Base-by-base conservation (phyloP, 2,888 invertebrate species). In the Ypsolopha scabrella region DNA sequence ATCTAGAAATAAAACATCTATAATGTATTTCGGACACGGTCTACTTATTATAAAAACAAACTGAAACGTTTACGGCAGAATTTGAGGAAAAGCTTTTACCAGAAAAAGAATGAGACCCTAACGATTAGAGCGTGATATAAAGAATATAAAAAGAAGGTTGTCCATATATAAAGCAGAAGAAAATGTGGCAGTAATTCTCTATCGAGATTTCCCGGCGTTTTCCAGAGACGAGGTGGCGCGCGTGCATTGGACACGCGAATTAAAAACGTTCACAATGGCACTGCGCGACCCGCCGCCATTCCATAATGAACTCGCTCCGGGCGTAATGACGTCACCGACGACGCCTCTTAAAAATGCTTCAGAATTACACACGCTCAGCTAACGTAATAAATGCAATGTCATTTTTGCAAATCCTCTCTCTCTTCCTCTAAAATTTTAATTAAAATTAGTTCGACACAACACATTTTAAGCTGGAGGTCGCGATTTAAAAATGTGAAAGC, bases 171-270 rank as follows among this genome's bases (percentile, higher is more conserved):
- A 67, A 56, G 53, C 61, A 61, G 70, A 67, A 75, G 76, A 82
- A 82, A 80, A 73, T 70, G 80, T 76, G 77, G 79, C 75, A 80
- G 82, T 80, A 83, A 83, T 83, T 85, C 82, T 80, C 80, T 80
- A 80, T 71, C 72, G 80, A 82, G 82, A 85, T 85, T 86, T 83
- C 76, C 80, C 80, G 75, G 73, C 79, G 77, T 77, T 78, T 75
- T 70, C 68, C 60, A 65, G 58, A 64, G 63, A 64, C 49, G 55
- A 63, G 63, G 68, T 68, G 69, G 71, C 59, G 59, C 76, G 79
- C 80, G 79, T 85, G 85, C 78, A 70, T 67, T 69, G 76, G 85
- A 85, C 83, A 85, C 81, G 75, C 83, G 82, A 85, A 85, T 83
- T 83, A 83, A 85, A 83, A 83, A 76, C 76, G 78, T 75, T 82